Evolutionary conservation across 2,888 invertebrate species (phyloP), one percentile per base, ranked within the genome.

Genomic region (Drosophila aldrichi): DNA sequence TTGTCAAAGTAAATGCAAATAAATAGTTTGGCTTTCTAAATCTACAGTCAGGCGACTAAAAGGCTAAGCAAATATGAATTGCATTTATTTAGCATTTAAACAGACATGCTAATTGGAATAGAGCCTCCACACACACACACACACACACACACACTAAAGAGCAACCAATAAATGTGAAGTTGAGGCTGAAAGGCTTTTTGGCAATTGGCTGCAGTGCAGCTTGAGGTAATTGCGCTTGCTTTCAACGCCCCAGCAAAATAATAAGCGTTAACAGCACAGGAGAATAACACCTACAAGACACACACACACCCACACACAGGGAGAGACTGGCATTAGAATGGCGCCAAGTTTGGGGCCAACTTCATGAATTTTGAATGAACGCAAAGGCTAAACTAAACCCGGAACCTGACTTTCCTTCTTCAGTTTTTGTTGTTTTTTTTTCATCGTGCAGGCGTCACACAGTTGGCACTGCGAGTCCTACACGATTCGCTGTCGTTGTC

Each of bases 341-440:
- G 90, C 88, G 85, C 86, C 90, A 77, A 79, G 66, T 82, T 76
- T 66, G 75, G 70, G 77, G 49, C 65, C 67, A 84, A 89, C 90
- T 89, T 85, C 85, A 86, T 86, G 85, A 89, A 86, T 86, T 86
- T 90, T 86, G 90, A 85, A 86, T 86, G 85, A 76, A 89, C 74
- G 88, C 74, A 74, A 65, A 65, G 61, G 61, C 70, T 67, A 81
- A 65, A 78, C 88, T 74, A 76, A 62, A 58, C 49, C 63, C 56
- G 43, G 41, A 43, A 56, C 25, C 65, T 44, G 44, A 44, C 44
- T 44, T 22, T 44, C 3, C 43, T 43, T 20, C 43, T 3, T 7
- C 44, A 22, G 22, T n/a, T 36, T 34, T 5, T n/a, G 43, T n/a
- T 22, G n/a, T 56, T 54, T 40, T 18, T 43, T 88, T 78, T 40